Evolutionary conservation across 2,888 invertebrate species (phyloP).

Genomic region (Ptilodon capucinus): DNA sequence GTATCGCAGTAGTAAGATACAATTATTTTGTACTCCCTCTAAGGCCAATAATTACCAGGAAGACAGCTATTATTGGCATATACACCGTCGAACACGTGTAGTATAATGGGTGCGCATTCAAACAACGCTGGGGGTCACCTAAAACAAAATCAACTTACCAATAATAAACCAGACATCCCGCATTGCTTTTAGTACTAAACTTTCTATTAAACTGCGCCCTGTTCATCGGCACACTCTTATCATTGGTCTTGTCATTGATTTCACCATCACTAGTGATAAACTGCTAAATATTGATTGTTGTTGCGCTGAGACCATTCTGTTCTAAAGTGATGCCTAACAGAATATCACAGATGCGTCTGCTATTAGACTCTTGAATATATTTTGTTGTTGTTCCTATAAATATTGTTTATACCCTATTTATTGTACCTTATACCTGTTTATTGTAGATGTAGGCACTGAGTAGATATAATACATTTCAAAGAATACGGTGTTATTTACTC

Average conservation of each 20-base stretch:
- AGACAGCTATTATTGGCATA: slow-evolving; percentile 8
- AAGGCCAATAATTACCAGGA: not conserved
- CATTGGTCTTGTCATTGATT: not conserved
- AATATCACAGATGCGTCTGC: no score
- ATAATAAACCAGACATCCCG: slow-evolving; percentile 40
- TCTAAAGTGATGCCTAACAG: no score
- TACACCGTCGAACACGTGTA: slow-evolving; percentile 30
- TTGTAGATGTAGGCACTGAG: no score
- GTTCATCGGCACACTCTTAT: no score
- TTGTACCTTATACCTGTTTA: no score
- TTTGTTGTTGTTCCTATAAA: no score
- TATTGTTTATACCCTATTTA: no score
- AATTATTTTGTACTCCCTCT: not conserved
- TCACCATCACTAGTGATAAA: not conserved
- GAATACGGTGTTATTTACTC: not conserved
- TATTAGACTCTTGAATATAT: not conserved
- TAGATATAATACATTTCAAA: no score
- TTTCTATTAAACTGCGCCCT: not conserved
- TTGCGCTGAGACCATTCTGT: no score
- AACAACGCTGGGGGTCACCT: slow-evolving; percentile 41
- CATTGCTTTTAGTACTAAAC: slow-evolving; percentile 15
- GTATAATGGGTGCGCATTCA: slow-evolving; percentile 5
- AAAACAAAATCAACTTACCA: slow-evolving; percentile 29
- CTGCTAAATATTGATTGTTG: not conserved
- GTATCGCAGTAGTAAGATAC: no score